Percentiles rank a stretch among this genome's conserved stretches.
These are phyloP conservation scores for Clarias gariepinus DNA, from an alignment of 2,113 vertebrate species.

Conservation along the genomic window DNA sequence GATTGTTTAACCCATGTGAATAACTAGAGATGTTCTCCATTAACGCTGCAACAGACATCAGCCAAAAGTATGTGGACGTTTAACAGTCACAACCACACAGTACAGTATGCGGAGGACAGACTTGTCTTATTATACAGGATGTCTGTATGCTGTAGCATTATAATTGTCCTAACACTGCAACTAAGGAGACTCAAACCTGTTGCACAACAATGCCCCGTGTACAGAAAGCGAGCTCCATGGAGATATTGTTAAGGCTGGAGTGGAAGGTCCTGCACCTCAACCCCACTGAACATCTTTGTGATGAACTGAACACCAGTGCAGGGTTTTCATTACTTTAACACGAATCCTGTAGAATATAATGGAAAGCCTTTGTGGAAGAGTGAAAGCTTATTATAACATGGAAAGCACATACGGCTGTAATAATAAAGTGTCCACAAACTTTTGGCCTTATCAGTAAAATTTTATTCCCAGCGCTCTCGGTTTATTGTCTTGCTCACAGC, in stretches of 20 bases:
- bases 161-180: not conserved
- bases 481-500: not conserved
- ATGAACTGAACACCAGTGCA: not conserved
- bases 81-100: not conserved
- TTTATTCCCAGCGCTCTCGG: not conserved
- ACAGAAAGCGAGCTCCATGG: not conserved
- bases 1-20: not conserved
- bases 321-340: not conserved
- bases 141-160: not conserved
- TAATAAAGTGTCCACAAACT: not conserved
- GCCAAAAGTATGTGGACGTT: not conserved
- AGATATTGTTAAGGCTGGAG: not conserved
- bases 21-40: not conserved
- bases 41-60: not conserved
- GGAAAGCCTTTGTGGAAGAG: not conserved
- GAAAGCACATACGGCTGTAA: not conserved
- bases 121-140: not conserved
- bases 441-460: not conserved
- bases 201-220: not conserved
- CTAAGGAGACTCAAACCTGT: not conserved
- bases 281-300: not conserved
- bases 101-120: not conserved
- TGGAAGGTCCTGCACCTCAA: not conserved
- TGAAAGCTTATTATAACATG: not conserved
- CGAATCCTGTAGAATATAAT: not conserved